phyloP scores from a whole-genome alignment of 2,797 vertebrate species.

The Gallinago nigripennis region DNA sequence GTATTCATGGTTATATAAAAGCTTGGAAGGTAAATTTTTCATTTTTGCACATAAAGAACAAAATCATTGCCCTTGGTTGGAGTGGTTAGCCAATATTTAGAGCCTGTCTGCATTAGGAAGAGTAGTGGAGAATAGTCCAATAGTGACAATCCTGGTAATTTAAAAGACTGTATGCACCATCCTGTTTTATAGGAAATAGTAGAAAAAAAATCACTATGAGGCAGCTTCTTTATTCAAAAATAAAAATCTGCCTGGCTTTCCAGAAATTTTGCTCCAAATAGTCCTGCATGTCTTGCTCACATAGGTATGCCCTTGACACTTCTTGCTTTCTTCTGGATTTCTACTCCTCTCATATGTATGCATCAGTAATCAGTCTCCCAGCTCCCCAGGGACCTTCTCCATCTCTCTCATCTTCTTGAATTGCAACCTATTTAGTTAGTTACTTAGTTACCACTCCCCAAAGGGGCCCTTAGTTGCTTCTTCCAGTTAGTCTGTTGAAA shows the following conservation, averaged over 20 bases:
- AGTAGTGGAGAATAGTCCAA: neutral
- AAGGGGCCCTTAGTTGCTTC: conserved; percentile 19
- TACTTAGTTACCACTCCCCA: conserved; percentile 63
- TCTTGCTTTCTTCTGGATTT: conserved; percentile 7
- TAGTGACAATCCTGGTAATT: neutral
- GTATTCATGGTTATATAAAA: neutral
- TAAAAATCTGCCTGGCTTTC: neutral
- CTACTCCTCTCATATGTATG: conserved; percentile 1
- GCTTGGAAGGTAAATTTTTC: neutral
- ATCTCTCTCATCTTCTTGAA: conserved; percentile 54
- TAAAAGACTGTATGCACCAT: neutral
- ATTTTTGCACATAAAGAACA: neutral
- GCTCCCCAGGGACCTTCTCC: conserved; percentile 3
- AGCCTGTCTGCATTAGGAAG: neutral
- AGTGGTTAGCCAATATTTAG: neutral
- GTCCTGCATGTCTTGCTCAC: neutral
- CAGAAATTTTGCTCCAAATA: neutral
- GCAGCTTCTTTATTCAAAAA: neutral
- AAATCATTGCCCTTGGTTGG: neutral
- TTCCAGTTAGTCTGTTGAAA: conserved; percentile 16
- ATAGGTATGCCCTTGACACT: conserved; percentile 1
- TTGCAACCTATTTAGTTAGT: conserved; percentile 64
- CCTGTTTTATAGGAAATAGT: neutral
- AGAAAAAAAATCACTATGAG: neutral
- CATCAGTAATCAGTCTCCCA: conserved; percentile 26